Percentiles rank a stretch among this genome's conserved stretches.
Conservation (phyloP, 1,140 invertebrate genomes). For the Pachyrhynchus sulphureomaculatus region DNA sequence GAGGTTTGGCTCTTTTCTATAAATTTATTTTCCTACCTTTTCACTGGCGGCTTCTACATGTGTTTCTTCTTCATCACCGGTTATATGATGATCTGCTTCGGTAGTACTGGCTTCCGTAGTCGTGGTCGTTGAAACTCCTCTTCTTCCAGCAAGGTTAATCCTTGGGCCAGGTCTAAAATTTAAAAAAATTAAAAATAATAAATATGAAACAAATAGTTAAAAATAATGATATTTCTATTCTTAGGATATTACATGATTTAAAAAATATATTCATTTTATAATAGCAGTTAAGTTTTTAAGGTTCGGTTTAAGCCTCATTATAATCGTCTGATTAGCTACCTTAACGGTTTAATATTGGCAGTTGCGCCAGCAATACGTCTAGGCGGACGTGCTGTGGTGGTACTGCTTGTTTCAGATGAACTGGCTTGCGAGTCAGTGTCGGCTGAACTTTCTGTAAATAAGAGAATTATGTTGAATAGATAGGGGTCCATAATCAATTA, state of each 20-base stretch:
- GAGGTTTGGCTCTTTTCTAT: no score
- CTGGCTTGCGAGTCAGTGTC: constrained; percentile 17
- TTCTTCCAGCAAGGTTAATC: constrained; percentile 56
- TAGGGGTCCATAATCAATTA: no score
- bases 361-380: constrained; percentile 43
- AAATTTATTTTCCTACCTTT: constrained; percentile 32
- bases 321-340: not conserved
- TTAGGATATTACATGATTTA: no score
- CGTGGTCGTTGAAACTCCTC: constrained; percentile 52
- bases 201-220: no score
- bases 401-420: constrained; percentile 33
- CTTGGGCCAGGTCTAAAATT: constrained; percentile 55
- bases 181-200: no score
- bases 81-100: constrained; percentile 40
- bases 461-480: not conserved
- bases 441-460: not conserved
- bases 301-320: not conserved
- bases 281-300: not conserved
- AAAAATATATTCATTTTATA: not conserved
- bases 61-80: constrained; percentile 54
- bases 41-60: constrained; percentile 54
- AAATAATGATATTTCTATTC: no score
- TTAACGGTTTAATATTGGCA: constrained; percentile 52
- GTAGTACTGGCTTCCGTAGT: constrained; percentile 52
- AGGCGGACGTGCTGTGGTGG: constrained; percentile 41